phyloP scores from a whole-genome alignment of 2,888 invertebrate species.

The Hemithea aestivaria region DNA sequence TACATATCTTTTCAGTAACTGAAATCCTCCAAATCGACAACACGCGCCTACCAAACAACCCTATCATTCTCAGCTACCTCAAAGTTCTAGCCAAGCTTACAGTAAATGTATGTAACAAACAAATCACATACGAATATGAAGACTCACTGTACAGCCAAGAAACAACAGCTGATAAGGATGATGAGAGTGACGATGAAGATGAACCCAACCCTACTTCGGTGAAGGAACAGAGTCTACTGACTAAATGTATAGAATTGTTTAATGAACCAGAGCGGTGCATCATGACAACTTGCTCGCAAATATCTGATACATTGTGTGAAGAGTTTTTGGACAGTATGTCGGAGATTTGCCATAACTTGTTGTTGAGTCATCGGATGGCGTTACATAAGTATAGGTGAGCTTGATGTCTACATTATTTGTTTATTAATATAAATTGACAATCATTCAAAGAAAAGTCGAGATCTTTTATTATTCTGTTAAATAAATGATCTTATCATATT shows the following conservation, averaged over 20 bases:
- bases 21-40: conserved; percentile 71
- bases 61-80: conserved; percentile 59
- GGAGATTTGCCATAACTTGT: conserved; percentile 89
- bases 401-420: too few species aligned
- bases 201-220: conserved; percentile 70
- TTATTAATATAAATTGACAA: too few species aligned
- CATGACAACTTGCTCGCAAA: conserved; percentile 63
- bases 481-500: too few species aligned
- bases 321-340: conserved; percentile 84
- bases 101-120: conserved; percentile 65
- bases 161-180: conserved; percentile 73
- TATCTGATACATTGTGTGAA: conserved; percentile 75
- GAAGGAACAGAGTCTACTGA: conserved; percentile 67
- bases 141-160: conserved; percentile 71
- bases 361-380: conserved; percentile 89
- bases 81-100: conserved; percentile 67
- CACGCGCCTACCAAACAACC: conserved; percentile 78
- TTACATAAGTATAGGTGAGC: conserved; percentile 91
- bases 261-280: conserved; percentile 78
- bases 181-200: conserved; percentile 78
- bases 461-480: too few species aligned
- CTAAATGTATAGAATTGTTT: conserved; percentile 81
- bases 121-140: conserved; percentile 62
- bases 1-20: conserved; percentile 52
- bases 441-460: too few species aligned